Percentiles rank a stretch among this genome's conserved stretches.
phyloP scores from a whole-genome alignment of 2,888 invertebrate genomes.

The Tenthredo mesomela region DNA sequence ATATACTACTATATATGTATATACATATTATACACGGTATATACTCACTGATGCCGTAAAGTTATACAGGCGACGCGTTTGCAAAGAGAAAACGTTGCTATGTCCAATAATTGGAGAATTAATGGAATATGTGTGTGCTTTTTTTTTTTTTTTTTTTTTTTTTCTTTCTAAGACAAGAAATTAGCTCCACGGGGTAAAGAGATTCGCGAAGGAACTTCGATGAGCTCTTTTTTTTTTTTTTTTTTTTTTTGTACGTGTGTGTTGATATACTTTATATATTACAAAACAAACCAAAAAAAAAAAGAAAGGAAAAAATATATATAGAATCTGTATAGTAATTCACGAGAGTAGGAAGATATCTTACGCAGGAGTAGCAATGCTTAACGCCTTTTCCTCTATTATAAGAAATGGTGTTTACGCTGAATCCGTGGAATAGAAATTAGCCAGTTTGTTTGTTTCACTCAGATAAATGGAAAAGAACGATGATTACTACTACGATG shows the following conservation, averaged over 20 bases:
- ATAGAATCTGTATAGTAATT: slow-evolving; percentile 25
- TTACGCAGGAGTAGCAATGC: not conserved
- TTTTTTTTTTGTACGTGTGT: no score
- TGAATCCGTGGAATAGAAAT: slow-evolving; percentile 37
- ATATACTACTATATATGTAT: no score
- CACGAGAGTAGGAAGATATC: not conserved
- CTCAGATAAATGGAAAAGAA: slow-evolving; percentile 19
- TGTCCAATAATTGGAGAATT: not conserved
- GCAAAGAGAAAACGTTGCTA: not conserved
- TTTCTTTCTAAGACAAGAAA: not conserved
- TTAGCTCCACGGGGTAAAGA: not conserved
- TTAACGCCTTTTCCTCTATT: not conserved
- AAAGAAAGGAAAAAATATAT: not conserved
- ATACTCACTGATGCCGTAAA: not conserved
- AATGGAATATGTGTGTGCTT: not conserved
- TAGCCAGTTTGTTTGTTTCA: slow-evolving; percentile 39
- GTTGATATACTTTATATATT: not conserved
- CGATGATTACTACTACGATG: slow-evolving; percentile 39
- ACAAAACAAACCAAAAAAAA: no score
- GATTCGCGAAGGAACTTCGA: not conserved
- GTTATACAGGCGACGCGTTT: not conserved
- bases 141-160: not conserved
- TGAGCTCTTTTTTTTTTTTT: not conserved
- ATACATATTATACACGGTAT: not conserved
- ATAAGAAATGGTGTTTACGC: slow-evolving; percentile 47